These are phyloP conservation scores for Epinotia bilunana DNA, from an alignment of 2,888 invertebrate species.

Conservation along the genomic window DNA sequence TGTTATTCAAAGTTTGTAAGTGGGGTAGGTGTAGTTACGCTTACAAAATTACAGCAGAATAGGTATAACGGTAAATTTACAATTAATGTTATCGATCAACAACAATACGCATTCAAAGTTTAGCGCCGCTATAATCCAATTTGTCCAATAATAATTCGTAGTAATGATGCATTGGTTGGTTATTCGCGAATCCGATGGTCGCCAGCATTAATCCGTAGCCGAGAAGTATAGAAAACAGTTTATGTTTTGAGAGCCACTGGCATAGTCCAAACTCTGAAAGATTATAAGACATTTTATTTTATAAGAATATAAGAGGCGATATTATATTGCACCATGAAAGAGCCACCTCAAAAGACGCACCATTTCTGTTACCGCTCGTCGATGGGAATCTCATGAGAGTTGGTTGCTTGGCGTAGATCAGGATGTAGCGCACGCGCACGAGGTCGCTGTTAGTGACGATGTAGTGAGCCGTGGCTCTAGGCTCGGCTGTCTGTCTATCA, in stretches of 20 bases:
- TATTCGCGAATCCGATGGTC: conserved; percentile 86
- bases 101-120: conserved; percentile 55
- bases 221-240: conserved; percentile 85
- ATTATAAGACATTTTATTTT: neutral
- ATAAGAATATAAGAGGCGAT: neutral
- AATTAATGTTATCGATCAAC: conserved; percentile 17
- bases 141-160: conserved; percentile 82
- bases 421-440: conserved; percentile 89
- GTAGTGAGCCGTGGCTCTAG: conserved; percentile 81
- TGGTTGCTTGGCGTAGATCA: conserved; percentile 87
- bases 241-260: conserved; percentile 86
- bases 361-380: conserved; percentile 65
- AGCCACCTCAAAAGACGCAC: conserved; percentile 51
- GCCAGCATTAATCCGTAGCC: conserved; percentile 86
- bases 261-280: conserved; percentile 71
- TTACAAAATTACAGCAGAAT: neutral
- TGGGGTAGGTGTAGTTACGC: neutral
- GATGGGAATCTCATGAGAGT: conserved; percentile 72
- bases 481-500: conserved; percentile 55
- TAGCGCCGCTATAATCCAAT: conserved; percentile 69
- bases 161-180: conserved; percentile 86
- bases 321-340: neutral
- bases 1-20: conserved; percentile 7
- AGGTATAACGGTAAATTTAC: conserved; percentile 15
- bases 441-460: conserved; percentile 91